Evolutionary conservation across 2,113 vertebrate genomes (phyloP), one percentile per base, ranked within the genome.

Genomic region (Plectropomus leopardus): DNA sequence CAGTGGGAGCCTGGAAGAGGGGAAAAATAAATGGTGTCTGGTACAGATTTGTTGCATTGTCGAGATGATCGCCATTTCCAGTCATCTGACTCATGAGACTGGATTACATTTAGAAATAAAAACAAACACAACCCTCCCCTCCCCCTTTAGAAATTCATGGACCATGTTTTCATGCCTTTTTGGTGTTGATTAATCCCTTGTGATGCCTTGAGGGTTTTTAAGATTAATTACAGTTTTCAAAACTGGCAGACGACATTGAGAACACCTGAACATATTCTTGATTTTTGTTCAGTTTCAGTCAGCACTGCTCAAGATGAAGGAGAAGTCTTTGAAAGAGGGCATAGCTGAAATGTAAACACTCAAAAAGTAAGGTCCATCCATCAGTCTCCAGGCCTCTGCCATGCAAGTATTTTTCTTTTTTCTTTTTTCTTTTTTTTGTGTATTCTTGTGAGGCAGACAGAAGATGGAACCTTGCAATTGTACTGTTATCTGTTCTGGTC

Each of bases 311-410:
- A 21, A 64, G 80, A 79, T 75, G 78, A 85, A 54, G 19, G 68
- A 65, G 28, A 47, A 40, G 84, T 89, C 80, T 85, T 73, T 65
- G 50, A 89, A 70, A 81, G 66, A 87, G 82, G 73, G 76, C 83
- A 65, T 68, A 57, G 84, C 75, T 84, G 67, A 82, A 87, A 89
- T 87, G 87, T 85, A 91, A 92, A 90, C 86, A 85, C 84, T 82
- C 58, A 63, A 88, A 83, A 82, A 66, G 45, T 85, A 87, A 85
- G 72, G 75, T 87, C 75, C 75, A 75, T 88, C 78, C 63, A 71
- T 86, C 64, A 71, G 54, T 86, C 83, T 83, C 72, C 58, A 55
- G 75, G 76, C 80, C 82, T 74, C 82, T 86, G 81, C 87, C 90
- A 88, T 94, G 87, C 88, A 87, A 86, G 66, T 84, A 80, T 87